These are phyloP conservation scores for Holothuria leucospilota DNA, from an alignment of 53 echinoderm and acorn worm species.

Conservation along the genomic window DNA sequence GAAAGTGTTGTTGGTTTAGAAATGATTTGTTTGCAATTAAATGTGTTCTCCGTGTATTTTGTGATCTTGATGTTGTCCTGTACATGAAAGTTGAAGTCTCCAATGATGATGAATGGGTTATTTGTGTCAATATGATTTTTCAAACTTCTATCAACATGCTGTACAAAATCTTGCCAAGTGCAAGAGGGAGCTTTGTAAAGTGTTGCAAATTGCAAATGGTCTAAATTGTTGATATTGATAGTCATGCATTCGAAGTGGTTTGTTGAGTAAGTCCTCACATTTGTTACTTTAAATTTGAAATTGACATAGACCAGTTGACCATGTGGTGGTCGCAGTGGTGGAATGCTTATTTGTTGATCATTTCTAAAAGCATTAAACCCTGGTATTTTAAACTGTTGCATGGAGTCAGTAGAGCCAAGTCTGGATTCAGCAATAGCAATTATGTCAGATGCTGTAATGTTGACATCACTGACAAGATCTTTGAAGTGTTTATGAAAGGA, in stretches of 20 bases:
- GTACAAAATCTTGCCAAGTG: background rate
- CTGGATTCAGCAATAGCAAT: conserved; percentile 40
- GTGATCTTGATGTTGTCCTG: background rate
- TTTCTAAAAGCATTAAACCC: conserved; percentile 17
- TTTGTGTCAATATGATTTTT: background rate
- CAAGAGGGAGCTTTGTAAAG: conserved; percentile 44
- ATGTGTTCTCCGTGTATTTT: background rate
- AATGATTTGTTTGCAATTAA: background rate
- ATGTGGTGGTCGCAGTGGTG: conserved; percentile 45
- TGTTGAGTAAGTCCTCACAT: background rate
- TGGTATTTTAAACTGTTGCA: conserved; percentile 8
- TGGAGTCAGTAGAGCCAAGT: conserved; percentile 2
- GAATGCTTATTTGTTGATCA: conserved; percentile 3
- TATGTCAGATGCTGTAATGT: conserved; percentile 27
- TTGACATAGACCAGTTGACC: conserved; percentile 47
- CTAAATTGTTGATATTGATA: background rate
- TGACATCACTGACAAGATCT: conserved; percentile 28
- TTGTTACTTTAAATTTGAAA: background rate
- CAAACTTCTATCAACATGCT: background rate
- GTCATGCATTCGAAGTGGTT: background rate
- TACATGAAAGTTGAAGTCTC: conserved; percentile 56
- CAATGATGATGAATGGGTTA: conserved; percentile 40
- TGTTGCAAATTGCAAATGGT: conserved; percentile 1
- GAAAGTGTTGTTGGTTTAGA: background rate
- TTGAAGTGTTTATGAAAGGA: conserved; percentile 46